Base-by-base conservation (phyloP, 2,113 vertebrate species). In the Lophura nycthemera region DNA sequence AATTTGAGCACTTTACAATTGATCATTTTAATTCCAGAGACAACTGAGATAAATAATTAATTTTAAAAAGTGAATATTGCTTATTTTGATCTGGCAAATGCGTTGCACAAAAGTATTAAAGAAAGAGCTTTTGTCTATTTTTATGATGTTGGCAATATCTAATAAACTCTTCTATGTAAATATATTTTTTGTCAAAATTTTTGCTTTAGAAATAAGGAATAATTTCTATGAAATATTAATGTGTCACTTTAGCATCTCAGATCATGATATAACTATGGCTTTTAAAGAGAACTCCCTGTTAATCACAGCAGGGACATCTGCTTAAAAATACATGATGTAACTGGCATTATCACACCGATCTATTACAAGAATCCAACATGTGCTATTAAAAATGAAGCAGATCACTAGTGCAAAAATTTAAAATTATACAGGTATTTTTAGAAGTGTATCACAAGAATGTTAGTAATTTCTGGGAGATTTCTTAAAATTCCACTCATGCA, bases 321-420 rank as follows among this genome's bases (percentile, higher is more conserved):
- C 64, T 96, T 93, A 81, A 90, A 94, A 90, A 90, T 77, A 78
- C 38, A 88, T 78, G 13, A 77, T 29, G 79, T 59, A 24, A 90
- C 47, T 75, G 32, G 22, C 71, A 60, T 89, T 91, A 71, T 56
- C 64, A 71, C 38, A 90, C 12, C 21, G 32, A 81, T 75, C 50
- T 86, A 78, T 65, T 71, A 75, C 43, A 84, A 78, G 57, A 91
- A 88, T 6, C 6, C 11, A 59, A 42, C 36, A 70, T 25, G 22
- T 50, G 17, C 20, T 73, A 42, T 83, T 87, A 77, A 92, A 96
- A 89, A 80, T 67, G 7, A 29, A 90, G 29, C 11, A 3, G 48
- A 66, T 67, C 38, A 22, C 30, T 77, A 71, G 7, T 56, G 47
- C 6, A 77, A 86, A 81, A 77, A 73, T 24, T n/a, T 59, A 21